A percentile compares a stretch with the other conserved stretches of the same genome.
Evolutionary conservation across 1,140 invertebrate species (phyloP).

Genomic region (Drosophila arizonae): DNA sequence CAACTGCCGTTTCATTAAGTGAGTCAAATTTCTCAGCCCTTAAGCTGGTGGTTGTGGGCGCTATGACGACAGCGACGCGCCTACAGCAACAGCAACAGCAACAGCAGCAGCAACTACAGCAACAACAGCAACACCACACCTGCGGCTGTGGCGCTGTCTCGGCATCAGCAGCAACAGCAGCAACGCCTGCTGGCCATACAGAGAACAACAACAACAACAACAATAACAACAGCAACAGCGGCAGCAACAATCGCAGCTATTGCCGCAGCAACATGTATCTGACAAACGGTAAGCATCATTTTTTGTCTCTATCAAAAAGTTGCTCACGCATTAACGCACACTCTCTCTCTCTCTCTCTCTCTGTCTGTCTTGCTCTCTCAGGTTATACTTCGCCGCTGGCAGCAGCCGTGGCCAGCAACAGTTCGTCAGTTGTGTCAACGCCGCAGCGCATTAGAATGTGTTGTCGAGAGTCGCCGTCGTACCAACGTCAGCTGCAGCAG

Average conservation of each 20-base stretch:
- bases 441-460: constrained; percentile 62
- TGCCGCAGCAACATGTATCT: constrained; percentile 63
- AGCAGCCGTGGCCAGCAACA: constrained; percentile 75
- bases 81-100: constrained; percentile 54
- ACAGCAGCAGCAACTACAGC: constrained; percentile 43
- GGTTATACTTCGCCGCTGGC: constrained; percentile 75
- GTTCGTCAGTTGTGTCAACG: constrained; percentile 57
- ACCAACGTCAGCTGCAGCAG: constrained; percentile 26
- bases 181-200: constrained; percentile 23
- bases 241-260: constrained; percentile 45
- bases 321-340: constrained; percentile 4
- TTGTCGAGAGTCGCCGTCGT: constrained; percentile 32
- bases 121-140: constrained; percentile 25
- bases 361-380: constrained; percentile 25
- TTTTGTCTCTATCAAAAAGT: constrained; percentile 50
- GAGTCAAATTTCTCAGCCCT: constrained; percentile 69
- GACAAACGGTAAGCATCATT: constrained; percentile 58
- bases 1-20: constrained; percentile 71
- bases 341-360: constrained; percentile 32
- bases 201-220: constrained; percentile 45
- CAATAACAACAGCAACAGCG: constrained; percentile 41
- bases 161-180: constrained; percentile 42
- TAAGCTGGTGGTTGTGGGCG: constrained; percentile 52
- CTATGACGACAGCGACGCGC: constrained; percentile 52
- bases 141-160: constrained; percentile 64